These are phyloP conservation scores for Orthonychiurus folsomi DNA, from an alignment of 2,888 invertebrate genomes.

Conservation along the genomic window DNA sequence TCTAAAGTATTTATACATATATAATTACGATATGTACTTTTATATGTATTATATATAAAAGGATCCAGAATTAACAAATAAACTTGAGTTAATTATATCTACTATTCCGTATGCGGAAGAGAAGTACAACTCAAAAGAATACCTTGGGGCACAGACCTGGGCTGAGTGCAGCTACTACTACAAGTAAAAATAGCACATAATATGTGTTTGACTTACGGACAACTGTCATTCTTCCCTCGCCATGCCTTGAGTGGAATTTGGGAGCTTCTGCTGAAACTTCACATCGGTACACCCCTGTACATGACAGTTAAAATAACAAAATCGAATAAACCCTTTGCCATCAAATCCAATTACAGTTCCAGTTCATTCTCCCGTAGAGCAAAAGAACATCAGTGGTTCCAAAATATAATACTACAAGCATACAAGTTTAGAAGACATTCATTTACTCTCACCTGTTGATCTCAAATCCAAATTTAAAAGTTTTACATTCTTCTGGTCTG, in stretches of 20 bases:
- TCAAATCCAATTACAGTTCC: not conserved
- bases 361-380: slow-evolving; percentile 11
- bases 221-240: slow-evolving; percentile 67
- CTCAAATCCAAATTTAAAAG: not conserved
- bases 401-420: not conserved
- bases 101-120: too few relatives aligned
- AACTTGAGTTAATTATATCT: too few relatives aligned
- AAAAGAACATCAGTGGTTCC: not conserved
- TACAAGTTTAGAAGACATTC: not conserved
- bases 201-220: slow-evolving; percentile 71
- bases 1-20: too few relatives aligned
- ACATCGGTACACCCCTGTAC: slow-evolving; percentile 63
- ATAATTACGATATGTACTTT: too few relatives aligned
- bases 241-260: slow-evolving; percentile 63
- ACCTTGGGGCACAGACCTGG: too few relatives aligned
- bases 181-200: too few relatives aligned
- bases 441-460: not conserved
- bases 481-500: not conserved
- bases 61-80: too few relatives aligned
- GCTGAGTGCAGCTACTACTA: too few relatives aligned
- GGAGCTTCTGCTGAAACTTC: slow-evolving; percentile 71
- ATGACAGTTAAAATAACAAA: slow-evolving; percentile 48
- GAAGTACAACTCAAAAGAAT: too few relatives aligned
- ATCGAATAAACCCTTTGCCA: slow-evolving; percentile 14
- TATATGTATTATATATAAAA: too few relatives aligned